These are phyloP conservation scores for Morone saxatilis DNA, from an alignment of 2,113 vertebrate genomes.

Conservation along the genomic window DNA sequence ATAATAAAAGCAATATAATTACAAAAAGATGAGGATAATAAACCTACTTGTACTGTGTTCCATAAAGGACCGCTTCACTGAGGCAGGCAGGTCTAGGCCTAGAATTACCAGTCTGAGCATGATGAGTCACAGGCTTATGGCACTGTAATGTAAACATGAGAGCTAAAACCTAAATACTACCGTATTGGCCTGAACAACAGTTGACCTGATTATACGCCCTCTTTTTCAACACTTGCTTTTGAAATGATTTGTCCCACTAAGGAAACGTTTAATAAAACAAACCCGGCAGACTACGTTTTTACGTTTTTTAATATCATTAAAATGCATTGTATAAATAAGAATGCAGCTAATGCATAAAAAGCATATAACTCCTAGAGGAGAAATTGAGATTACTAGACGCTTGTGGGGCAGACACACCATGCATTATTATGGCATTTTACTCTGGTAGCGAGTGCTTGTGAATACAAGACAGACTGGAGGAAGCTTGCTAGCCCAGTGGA, in stretches of 20 bases:
- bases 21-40: neutral
- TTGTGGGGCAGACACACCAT: neutral
- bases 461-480: conserved; percentile 6
- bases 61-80: neutral
- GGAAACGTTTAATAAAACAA: neutral
- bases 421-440: neutral
- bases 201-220: neutral
- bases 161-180: conserved; percentile 20
- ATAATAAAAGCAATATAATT: neutral
- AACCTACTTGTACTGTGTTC: neutral
- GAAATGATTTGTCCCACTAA: neutral
- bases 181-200: neutral
- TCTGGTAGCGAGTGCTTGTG: conserved; percentile 3
- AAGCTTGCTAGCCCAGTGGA: neutral
- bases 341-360: neutral
- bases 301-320: neutral
- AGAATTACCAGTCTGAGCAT: neutral
- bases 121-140: neutral
- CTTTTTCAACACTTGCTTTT: conserved; percentile 8
- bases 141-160: conserved; percentile 41
- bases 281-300: neutral
- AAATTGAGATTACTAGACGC: neutral
- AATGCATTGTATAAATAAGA: neutral
- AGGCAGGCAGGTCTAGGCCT: neutral
- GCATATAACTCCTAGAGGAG: neutral